Evolutionary conservation across 2,888 invertebrate genomes (phyloP).

Genomic region (Lasius platythorax): DNA sequence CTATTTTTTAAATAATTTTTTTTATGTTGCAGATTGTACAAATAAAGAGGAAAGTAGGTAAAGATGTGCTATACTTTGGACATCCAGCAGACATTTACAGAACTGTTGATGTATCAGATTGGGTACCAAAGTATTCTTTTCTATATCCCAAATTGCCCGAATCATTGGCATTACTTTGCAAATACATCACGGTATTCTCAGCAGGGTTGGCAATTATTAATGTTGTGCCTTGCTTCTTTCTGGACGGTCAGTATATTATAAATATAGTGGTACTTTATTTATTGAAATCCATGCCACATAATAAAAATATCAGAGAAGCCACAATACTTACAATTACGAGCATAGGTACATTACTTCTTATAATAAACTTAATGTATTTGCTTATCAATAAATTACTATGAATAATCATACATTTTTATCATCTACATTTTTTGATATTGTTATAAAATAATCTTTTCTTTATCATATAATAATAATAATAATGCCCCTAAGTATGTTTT

Average conservation of each 20-base stretch:
- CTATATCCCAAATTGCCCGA: slow-evolving; percentile 90
- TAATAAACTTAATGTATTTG: slow-evolving; percentile 89
- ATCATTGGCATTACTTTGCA: slow-evolving; percentile 90
- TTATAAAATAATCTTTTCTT: slow-evolving; percentile 1
- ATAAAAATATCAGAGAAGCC: slow-evolving; percentile 88
- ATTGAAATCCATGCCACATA: slow-evolving; percentile 86
- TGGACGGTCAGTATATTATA: slow-evolving; percentile 97
- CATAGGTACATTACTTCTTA: slow-evolving; percentile 91
- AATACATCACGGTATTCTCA: slow-evolving; percentile 95
- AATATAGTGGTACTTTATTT: slow-evolving; percentile 90
- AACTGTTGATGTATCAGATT: slow-evolving; percentile 92
- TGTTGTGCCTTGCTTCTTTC: slow-evolving; percentile 96
- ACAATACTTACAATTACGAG: slow-evolving; percentile 90
- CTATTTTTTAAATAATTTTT: slow-evolving; percentile 9
- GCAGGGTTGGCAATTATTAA: slow-evolving; percentile 96
- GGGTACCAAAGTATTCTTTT: slow-evolving; percentile 90
- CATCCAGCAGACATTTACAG: slow-evolving; percentile 91
- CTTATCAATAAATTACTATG: slow-evolving; percentile 84
- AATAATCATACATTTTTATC: slow-evolving; percentile 53
- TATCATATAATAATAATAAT: slow-evolving; percentile 24
- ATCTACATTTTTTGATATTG: background rate
- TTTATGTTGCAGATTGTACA: slow-evolving; percentile 80
- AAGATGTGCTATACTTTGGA: slow-evolving; percentile 93
- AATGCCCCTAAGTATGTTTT: slow-evolving; percentile 22
- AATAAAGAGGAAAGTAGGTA: slow-evolving; percentile 86